Evolutionary conservation across 2,888 invertebrate species (phyloP), one percentile per base, ranked within the genome.

Genomic region (Adelognathus sp.): DNA sequence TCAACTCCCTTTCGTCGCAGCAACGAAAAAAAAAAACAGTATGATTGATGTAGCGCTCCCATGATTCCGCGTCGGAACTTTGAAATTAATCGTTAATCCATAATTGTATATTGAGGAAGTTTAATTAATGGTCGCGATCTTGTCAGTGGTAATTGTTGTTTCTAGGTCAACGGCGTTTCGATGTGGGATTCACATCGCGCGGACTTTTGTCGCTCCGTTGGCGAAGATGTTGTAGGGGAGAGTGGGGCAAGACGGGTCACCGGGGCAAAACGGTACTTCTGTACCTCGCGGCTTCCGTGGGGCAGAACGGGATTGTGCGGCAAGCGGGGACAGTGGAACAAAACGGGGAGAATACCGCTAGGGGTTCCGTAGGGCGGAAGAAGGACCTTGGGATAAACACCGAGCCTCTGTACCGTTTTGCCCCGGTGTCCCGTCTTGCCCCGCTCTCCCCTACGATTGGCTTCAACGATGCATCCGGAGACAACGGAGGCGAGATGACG

Each of bases 91-190:
- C 41, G 7, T 63, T 21, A 18, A 29, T n/a, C 14, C 16, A 46
- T 44, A 21, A 52, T 24, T 24, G 27, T 54, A 5, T 11, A 31
- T 60, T 24, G n/a, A 61, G 9, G 24, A 54, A 54, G 60, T 60
- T 60, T 67, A 60, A 61, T 64, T 54, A 31, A 56, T 44, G 14
- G 52, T n/a, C 41, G 54, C 39, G 6, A 1, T 21, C 50, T 66
- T 14, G 24, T 50, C 36, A 16, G 2, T 9, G 50, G 36, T 27
- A 41, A 61, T 50, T 70, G 27, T 60, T 31, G 52, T 29, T 61
- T 61, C n/a, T 61, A 52, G 71, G 61, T 71, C 61, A 61, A 39
- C 36, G 36, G 50, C 39, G 61, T 39, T 52, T 46, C 33, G 52
- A 67, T 67, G 39, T 24, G 31, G 7, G 50, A 24, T 58, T 58